phyloP scores from a whole-genome alignment of 1,140 invertebrate species.

The Scaptodrosophila lebanonensis region DNA sequence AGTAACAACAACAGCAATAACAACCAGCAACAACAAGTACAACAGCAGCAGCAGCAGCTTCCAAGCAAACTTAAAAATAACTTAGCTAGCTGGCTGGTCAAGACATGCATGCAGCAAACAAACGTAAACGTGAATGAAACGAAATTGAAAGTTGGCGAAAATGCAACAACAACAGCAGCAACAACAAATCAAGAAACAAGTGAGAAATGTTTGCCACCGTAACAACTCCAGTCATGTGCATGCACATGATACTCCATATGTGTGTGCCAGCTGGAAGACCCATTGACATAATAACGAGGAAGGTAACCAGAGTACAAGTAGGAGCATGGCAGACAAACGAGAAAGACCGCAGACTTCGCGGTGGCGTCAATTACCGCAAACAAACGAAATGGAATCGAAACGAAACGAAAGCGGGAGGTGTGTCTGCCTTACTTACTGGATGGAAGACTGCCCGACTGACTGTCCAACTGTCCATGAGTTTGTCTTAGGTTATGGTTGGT shows the following conservation, averaged over 20 bases:
- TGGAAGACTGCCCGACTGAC: background rate
- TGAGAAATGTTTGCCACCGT: conserved; percentile 39
- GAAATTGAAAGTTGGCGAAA: conserved; percentile 72
- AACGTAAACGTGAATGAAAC: conserved; percentile 70
- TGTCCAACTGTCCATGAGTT: conserved; percentile 25
- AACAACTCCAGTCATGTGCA: conserved; percentile 29
- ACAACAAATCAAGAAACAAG: conserved; percentile 31
- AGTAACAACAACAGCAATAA: too few relatives aligned
- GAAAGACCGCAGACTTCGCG: conserved; percentile 25
- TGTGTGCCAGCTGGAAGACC: conserved; percentile 54
- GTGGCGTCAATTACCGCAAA: conserved; percentile 62
- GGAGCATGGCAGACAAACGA: too few relatives aligned
- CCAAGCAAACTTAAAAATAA: too few relatives aligned
- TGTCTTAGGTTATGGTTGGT: conserved; percentile 64
- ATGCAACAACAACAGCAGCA: conserved; percentile 52
- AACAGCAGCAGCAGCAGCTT: too few relatives aligned
- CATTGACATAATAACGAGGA: conserved; percentile 77
- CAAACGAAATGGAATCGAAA: conserved; percentile 47
- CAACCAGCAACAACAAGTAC: too few relatives aligned
- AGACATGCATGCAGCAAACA: conserved; percentile 71
- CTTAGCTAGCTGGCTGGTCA: conserved; percentile 61
- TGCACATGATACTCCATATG: conserved; percentile 22
- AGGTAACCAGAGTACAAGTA: conserved; percentile 71
- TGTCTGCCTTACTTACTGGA: too few relatives aligned
- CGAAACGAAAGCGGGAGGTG: conserved; percentile 15